These are phyloP conservation scores for Chloroceryle amazona DNA, from an alignment of 2,797 vertebrate genomes.

Conservation along the genomic window DNA sequence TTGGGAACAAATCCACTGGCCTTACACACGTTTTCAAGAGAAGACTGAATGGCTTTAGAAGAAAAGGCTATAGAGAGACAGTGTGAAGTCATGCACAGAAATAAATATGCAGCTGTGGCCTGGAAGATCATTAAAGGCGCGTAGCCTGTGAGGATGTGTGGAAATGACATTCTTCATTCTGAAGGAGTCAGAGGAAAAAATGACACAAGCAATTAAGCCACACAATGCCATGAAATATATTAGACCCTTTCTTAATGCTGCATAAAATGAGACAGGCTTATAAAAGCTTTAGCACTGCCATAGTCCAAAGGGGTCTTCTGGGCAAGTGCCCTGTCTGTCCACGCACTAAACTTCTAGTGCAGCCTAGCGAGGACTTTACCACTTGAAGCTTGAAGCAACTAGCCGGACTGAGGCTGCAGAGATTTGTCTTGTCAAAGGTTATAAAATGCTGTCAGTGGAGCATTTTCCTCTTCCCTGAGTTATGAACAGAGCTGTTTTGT, in stretches of 20 bases:
- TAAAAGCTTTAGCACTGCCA: not conserved
- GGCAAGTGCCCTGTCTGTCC: not conserved
- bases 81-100: not conserved
- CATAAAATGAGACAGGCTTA: not conserved
- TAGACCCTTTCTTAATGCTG: not conserved
- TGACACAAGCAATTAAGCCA: not conserved
- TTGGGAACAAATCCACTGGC: not conserved
- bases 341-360: not conserved
- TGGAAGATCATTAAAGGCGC: not conserved
- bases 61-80: not conserved
- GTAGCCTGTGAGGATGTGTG: not conserved
- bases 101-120: not conserved
- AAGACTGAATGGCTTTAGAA: not conserved
- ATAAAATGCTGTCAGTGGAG: not conserved
- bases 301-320: not conserved
- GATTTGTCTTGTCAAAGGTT: not conserved
- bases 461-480: not conserved
- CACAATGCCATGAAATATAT: not conserved
- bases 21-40: not conserved
- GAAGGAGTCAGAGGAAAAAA: not conserved
- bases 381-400: not conserved
- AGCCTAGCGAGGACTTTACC: not conserved
- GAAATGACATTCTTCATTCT: not conserved
- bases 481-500: not conserved
- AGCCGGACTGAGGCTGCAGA: not conserved